Percentiles rank a stretch among this genome's conserved stretches.
These are phyloP conservation scores for Acronicta aceris DNA, from an alignment of 2,888 invertebrate species.

Conservation along the genomic window DNA sequence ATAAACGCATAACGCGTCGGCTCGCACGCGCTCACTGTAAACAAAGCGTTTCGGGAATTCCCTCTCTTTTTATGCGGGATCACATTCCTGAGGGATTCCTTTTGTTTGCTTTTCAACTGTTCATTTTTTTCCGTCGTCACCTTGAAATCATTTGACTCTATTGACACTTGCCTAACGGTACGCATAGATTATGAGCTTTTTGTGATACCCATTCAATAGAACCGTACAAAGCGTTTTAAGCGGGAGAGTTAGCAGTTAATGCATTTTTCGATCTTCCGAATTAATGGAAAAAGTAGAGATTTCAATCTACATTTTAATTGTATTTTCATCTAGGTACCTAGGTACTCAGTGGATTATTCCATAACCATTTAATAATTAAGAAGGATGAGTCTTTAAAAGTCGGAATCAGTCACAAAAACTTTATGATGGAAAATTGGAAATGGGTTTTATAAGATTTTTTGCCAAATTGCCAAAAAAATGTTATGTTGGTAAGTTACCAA, in stretches of 20 bases:
- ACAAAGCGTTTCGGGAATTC: constrained; percentile 88
- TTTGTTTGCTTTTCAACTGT: constrained; percentile 85
- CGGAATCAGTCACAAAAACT: no score
- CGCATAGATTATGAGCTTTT: constrained; percentile 63
- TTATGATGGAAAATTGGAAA: no score
- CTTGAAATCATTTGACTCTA: constrained; percentile 73
- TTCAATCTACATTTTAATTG: constrained; percentile 1
- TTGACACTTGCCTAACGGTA: constrained; percentile 78
- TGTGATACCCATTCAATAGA: constrained; percentile 56
- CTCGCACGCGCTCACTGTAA: constrained; percentile 78
- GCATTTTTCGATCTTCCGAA: constrained; percentile 19
- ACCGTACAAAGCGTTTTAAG: constrained; percentile 41
- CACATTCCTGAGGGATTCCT: constrained; percentile 88
- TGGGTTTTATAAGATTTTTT: no score
- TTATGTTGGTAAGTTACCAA: no score
- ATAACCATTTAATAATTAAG: no score
- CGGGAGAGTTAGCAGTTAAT: constrained; percentile 30
- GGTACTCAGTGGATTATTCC: no score
- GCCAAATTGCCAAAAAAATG: no score
- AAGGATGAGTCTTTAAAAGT: no score
- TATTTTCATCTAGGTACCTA: no score
- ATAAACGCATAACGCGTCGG: constrained; percentile 79
- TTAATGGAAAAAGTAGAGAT: not conserved
- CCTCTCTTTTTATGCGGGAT: constrained; percentile 84
- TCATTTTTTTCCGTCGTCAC: constrained; percentile 75